phyloP scores from a whole-genome alignment of 2,888 invertebrate species.

The Strigamia maritima region DNA sequence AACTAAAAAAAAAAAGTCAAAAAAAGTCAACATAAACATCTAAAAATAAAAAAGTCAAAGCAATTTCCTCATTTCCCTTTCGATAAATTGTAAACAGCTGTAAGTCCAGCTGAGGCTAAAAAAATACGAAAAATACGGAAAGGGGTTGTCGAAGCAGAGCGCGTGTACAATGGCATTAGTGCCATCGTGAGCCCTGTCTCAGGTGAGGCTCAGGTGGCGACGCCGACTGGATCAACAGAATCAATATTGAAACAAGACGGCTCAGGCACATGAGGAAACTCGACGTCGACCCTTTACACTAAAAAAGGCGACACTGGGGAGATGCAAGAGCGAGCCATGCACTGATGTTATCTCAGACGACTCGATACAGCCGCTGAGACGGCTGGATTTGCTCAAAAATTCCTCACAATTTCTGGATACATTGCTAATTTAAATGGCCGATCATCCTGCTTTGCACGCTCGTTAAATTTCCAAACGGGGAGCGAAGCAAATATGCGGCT shows the following conservation, averaged over 20 bases:
- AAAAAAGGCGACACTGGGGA: background rate
- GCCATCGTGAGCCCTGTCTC: background rate
- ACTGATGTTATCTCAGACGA: constrained; percentile 19
- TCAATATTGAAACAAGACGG: constrained; percentile 35
- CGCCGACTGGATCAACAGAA: constrained; percentile 27
- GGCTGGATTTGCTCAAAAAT: background rate
- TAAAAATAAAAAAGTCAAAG: background rate
- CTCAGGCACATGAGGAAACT: constrained; percentile 2
- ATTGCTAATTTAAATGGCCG: constrained; percentile 36
- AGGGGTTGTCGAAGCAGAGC: background rate
- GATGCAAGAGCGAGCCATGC: background rate
- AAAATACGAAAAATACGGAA: background rate
- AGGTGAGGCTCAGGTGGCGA: background rate
- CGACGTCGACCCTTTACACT: background rate
- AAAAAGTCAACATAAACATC: background rate
- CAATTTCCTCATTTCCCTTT: background rate
- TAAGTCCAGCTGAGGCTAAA: background rate
- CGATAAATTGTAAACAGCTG: background rate
- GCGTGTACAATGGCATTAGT: constrained; percentile 35
- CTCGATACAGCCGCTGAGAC: background rate
- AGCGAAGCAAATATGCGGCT: background rate
- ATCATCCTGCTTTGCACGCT: background rate
- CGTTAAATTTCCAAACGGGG: background rate
- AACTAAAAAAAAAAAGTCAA: background rate
- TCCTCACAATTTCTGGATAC: background rate